Evolutionary conservation across 2,113 vertebrate genomes (phyloP), one percentile per base, ranked within the genome.

Genomic region (Oenanthe melanoleuca): DNA sequence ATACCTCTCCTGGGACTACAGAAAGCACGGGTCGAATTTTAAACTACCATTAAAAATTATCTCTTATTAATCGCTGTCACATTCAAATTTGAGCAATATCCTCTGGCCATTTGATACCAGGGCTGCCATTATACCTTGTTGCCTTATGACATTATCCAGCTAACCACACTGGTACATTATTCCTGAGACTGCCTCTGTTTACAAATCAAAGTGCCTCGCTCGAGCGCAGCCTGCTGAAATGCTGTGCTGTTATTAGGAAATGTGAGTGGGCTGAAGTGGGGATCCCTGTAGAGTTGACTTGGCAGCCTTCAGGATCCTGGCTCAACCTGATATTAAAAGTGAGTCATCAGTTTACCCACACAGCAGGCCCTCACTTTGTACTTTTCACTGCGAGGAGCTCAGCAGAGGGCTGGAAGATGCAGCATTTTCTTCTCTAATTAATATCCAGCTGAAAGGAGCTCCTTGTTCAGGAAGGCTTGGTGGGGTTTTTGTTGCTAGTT

Each of bases 331-430:
- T 98, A 98, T 98, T 98, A 98, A 97, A 97, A 97, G 94, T 97
- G 97, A 98, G 98, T 98, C 98, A 98, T 98, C 98, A 96, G 98
- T 98, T 98, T 98, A 98, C 97, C 96, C 96, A 97, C 98, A 95
- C 98, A 98, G 98, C 98, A 94, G 97, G 98, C 57, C 71, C 87
- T 96, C 77, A 80, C 97, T 98, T 97, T 98, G 97, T 98, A 96
- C 96, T 97, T 97, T 92, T 94, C 93, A 66, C 81, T 97, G 92
- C 8, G 15, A 98, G 92, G 94, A 91, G 74, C 94, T 95, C 96
- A 97, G 95, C 93, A 95, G 95, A 66, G 31, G 42, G 83, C 63
- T 87, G 53, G 72, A 83, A 96, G 94, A 93, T 63, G 73, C 74
- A 75, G 89, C 52, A 0, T 93, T 96, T 86, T 71, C 96, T 97